Percentiles rank a stretch among this genome's conserved stretches.
phyloP scores from a whole-genome alignment of 2,113 vertebrate species.

The Pelmatolapia mariae region DNA sequence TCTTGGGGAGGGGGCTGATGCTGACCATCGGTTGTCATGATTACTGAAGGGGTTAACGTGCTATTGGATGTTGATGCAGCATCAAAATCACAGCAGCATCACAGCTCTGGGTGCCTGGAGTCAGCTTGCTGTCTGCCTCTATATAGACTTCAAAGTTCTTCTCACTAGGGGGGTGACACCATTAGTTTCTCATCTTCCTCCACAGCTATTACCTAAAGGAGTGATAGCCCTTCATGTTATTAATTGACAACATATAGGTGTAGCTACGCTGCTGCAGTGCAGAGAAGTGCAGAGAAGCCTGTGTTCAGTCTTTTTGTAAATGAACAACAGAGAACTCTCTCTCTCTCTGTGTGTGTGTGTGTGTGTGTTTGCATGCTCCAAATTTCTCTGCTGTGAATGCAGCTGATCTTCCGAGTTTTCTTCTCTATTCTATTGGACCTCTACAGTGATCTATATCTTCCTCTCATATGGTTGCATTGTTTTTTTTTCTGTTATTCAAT shows the following conservation, averaged over 20 bases:
- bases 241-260: background rate
- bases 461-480: background rate
- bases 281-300: background rate
- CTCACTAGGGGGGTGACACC: background rate
- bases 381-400: background rate
- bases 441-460: background rate
- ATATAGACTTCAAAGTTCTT: conserved; percentile 45
- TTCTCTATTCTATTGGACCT: background rate
- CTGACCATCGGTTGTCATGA: background rate
- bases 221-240: background rate
- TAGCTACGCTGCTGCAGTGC: background rate
- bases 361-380: background rate
- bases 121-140: background rate
- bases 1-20: background rate
- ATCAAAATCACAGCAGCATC: background rate
- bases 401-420: background rate
- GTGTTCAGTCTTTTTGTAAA: background rate
- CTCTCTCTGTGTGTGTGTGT: background rate
- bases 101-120: background rate
- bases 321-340: background rate
- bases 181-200: background rate
- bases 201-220: background rate
- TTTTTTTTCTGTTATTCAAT: background rate
- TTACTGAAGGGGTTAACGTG: background rate
- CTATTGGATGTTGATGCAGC: background rate